Conservation (phyloP, 2,797 vertebrate species). For the Chiroxiphia lanceolata region DNA sequence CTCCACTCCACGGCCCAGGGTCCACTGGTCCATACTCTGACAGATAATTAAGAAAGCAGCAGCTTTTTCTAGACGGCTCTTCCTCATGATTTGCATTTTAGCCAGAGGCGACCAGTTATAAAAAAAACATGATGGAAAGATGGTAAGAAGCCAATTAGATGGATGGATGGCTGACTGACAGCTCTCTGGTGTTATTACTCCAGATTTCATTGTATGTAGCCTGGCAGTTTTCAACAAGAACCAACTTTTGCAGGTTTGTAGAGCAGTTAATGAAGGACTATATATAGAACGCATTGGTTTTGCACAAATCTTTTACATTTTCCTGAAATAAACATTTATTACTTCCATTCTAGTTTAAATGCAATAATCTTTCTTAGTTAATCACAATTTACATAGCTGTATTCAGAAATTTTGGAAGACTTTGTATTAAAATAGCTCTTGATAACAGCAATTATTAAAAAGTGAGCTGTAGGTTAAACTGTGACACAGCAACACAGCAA, state of each 20-base stretch:
- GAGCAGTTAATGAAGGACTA: slow-evolving; percentile 78
- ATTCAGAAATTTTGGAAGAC: slow-evolving; percentile 67
- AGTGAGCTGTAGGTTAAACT: slow-evolving; percentile 44
- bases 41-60: slow-evolving; percentile 99
- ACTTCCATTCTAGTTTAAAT: slow-evolving; percentile 61
- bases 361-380: slow-evolving; percentile 67
- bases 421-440: slow-evolving; percentile 56
- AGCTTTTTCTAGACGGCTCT: slow-evolving; percentile 88
- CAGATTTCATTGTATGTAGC: slow-evolving; percentile 85
- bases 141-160: slow-evolving; percentile 99
- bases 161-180: slow-evolving; percentile 99
- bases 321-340: slow-evolving; percentile 78
- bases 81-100: slow-evolving; percentile 99
- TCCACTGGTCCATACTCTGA: slow-evolving; percentile 91
- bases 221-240: slow-evolving; percentile 82
- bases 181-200: slow-evolving; percentile 92
- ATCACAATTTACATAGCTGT: slow-evolving; percentile 54
- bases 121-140: slow-evolving; percentile 98
- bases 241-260: slow-evolving; percentile 83
- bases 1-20: slow-evolving; percentile 88
- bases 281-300: slow-evolving; percentile 75
- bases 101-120: slow-evolving; percentile 99
- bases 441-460: slow-evolving; percentile 63
- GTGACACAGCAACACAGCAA: background rate
- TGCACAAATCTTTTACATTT: slow-evolving; percentile 73